Evolutionary conservation across 2,113 vertebrate genomes (phyloP).

Genomic region (Lepisosteus oculatus): DNA sequence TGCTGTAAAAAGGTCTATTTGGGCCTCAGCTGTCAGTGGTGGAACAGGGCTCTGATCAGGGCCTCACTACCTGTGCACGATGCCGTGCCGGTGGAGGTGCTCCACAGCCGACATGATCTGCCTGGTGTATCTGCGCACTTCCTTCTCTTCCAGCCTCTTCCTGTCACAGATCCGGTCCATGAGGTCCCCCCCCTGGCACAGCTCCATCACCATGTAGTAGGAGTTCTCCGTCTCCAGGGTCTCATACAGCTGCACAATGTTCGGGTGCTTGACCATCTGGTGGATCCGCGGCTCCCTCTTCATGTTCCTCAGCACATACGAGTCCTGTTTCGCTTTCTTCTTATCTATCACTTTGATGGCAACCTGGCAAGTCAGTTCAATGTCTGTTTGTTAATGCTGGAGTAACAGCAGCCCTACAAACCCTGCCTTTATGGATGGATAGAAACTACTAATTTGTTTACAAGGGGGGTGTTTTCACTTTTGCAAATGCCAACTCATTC

Average conservation of each 20-base stretch:
- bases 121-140: slow-evolving; percentile 70
- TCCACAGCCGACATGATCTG: slow-evolving; percentile 76
- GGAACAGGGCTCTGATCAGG: too few species aligned
- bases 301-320: slow-evolving; percentile 76
- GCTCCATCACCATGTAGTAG: slow-evolving; percentile 81
- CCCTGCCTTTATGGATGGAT: neutral
- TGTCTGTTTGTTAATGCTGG: neutral
- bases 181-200: slow-evolving; percentile 73
- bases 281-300: slow-evolving; percentile 74
- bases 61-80: slow-evolving; percentile 69
- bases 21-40: too few species aligned
- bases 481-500: too few species aligned
- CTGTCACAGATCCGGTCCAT: slow-evolving; percentile 76
- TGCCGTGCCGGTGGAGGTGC: slow-evolving; percentile 67
- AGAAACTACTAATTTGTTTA: too few species aligned
- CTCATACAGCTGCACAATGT: slow-evolving; percentile 68
- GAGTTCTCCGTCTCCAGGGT: slow-evolving; percentile 80
- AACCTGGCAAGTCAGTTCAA: slow-evolving; percentile 49
- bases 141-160: slow-evolving; percentile 70
- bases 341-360: slow-evolving; percentile 83
- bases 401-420: too few species aligned
- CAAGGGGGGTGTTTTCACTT: too few species aligned
- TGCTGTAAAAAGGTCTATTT: too few species aligned
- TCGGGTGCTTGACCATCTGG: slow-evolving; percentile 77
- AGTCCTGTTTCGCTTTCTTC: slow-evolving; percentile 78